Base-by-base conservation (phyloP, 1,140 invertebrate genomes). In the Xylocopa sonorina region DNA sequence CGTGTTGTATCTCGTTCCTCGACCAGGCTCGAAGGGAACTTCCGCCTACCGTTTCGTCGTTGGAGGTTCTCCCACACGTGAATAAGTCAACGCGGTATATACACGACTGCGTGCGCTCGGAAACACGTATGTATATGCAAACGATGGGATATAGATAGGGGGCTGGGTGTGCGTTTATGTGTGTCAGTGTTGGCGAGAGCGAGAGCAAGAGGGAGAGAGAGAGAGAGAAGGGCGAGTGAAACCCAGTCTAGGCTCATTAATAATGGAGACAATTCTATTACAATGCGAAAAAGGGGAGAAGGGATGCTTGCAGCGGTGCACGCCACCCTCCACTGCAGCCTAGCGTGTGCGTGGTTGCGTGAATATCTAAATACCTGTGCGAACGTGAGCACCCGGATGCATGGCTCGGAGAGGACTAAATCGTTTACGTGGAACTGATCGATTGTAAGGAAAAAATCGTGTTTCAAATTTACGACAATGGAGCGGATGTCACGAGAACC, bases 181-280 rank as follows among this genome's bases (percentile, higher is more conserved):
- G 55, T 58, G 21, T 60, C 74, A 58, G 24, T 14, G 38, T 5
- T 41, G 21, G 16, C 16, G 14, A 46, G 43, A 66, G 72, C 34
- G 18, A 60, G 50, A 29, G 53, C 10, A 7, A n/a, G 34, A 62
- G 34, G 21, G 60, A 24, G 58, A 72, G 55, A 32, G 62, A 64
- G 21, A 32, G 2, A n/a, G 29, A 24, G 29, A 66, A 43, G 50
- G 27, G 0, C 46, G 34, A 50, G 27, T 71, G 64, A 58, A 68
- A 74, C 81, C 75, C 34, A 83, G 76, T 41, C 81, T 69, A 69
- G 81, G 48, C 75, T 83, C 81, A 88, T 88, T 88, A 87, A 88
- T 87, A 87, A 88, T 88, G 78, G 72, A 88, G 81, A 87, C 81
- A 78, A 88, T 88, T 88, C 85, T 87, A 85, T 87, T 87, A 83